Conservation (phyloP, 1,140 invertebrate species). For the Branchinecta lynchi region DNA sequence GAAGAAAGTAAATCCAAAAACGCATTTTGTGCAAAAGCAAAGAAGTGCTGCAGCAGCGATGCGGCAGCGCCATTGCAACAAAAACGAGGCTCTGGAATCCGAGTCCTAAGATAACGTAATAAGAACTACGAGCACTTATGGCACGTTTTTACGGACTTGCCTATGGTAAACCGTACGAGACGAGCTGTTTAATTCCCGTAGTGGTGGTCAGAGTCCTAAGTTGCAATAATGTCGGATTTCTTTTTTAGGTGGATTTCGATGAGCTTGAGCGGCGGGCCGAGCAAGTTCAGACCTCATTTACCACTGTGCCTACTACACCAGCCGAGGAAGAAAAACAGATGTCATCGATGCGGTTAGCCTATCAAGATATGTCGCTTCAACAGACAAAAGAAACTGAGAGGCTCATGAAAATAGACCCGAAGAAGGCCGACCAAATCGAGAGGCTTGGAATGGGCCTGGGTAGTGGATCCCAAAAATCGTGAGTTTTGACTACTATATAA, state of each 20-base stretch:
- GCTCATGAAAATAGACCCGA: conserved; percentile 57
- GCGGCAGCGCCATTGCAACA: no score
- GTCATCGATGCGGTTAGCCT: conserved; percentile 67
- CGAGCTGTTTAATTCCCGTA: no score
- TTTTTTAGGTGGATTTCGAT: conserved; percentile 4
- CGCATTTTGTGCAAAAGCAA: no score
- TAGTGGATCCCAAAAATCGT: conserved; percentile 37
- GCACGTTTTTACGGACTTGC: no score
- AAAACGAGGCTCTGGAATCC: no score
- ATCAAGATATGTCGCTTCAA: conserved; percentile 63
- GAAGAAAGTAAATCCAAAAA: no score
- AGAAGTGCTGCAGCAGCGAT: no score
- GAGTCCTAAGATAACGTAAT: no score
- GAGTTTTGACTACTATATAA: neutral
- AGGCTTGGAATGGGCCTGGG: conserved; percentile 82
- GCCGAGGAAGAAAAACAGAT: conserved; percentile 29
- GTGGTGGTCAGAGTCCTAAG: no score
- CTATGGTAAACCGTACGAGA: no score
- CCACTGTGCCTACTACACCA: neutral
- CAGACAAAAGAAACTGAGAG: conserved; percentile 63
- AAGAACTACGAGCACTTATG: no score
- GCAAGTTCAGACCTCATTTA: neutral
- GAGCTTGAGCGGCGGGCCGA: neutral
- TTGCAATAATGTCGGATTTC: neutral
- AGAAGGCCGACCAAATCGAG: conserved; percentile 75